Evolutionary conservation across 2,888 invertebrate species (phyloP).

Genomic region (Watsonalla cultraria): DNA sequence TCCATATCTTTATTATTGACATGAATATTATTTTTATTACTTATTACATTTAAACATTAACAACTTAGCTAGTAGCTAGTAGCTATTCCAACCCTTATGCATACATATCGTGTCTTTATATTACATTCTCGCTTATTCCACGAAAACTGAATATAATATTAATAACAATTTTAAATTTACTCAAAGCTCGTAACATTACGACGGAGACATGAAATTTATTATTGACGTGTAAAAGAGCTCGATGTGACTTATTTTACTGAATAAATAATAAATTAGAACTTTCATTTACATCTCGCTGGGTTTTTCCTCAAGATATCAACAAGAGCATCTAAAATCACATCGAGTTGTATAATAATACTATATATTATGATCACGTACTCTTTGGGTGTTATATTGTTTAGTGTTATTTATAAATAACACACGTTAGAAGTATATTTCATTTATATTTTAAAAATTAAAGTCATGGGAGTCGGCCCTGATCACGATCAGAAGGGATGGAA

Average conservation of each 20-base stretch:
- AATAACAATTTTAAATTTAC: constrained; percentile 13
- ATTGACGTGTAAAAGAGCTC: constrained; percentile 19
- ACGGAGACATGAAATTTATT: constrained; percentile 11
- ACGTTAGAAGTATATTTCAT: no score
- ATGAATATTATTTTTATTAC: neutral
- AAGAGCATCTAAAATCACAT: neutral
- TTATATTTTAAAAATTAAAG: no score
- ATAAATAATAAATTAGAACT: constrained; percentile 21
- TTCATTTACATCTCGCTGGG: constrained; percentile 12
- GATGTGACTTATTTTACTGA: constrained; percentile 15
- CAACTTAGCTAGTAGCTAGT: no score
- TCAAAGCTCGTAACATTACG: constrained; percentile 7
- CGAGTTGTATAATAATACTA: no score
- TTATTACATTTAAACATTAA: no score
- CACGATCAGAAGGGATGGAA: no score
- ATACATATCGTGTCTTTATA: constrained; percentile 1
- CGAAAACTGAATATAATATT: constrained; percentile 9
- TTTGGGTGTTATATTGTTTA: no score
- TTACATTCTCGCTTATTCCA: constrained; percentile 3
- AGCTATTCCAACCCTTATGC: no score
- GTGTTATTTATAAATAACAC: no score
- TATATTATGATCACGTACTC: no score
- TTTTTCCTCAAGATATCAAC: constrained; percentile 1
- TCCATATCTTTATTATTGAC: no score
- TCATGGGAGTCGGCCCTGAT: no score